Base-by-base conservation (phyloP, 2,888 invertebrate species). In the Megalurothrips usitatus region DNA sequence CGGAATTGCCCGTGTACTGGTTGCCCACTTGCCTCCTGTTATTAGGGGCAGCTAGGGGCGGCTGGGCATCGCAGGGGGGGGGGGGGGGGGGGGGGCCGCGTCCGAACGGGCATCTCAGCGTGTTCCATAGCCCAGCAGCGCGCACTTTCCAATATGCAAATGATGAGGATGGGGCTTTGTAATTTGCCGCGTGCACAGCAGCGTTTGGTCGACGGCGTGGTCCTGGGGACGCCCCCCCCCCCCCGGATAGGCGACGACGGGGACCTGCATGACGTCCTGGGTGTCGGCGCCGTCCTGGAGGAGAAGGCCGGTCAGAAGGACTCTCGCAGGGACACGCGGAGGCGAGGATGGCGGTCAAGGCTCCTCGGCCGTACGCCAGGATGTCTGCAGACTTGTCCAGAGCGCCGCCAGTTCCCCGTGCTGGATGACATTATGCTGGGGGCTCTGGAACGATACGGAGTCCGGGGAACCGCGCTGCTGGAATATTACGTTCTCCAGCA, bases 81-180 rank as follows among this genome's bases (percentile, higher is more conserved):
- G 17, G 3, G 52, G 14, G n/a, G n/a, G n/a, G n/a, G n/a, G n/a
- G n/a, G n/a, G n/a, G 34, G 34, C 34, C 6, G 19, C 58, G 58
- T 19, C 58, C 58, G 19, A 19, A 58, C 58, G 6, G 58, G 58
- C 17, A 43, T 43, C 34, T 19, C 58, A 58, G 58, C 58, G 58
- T n/a, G n/a, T 58, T 58, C 19, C 58, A 58, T 14, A 58, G 58
- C 19, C 58, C 14, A 58, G 58, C 58, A n/a, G n/a, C n/a, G n/a
- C n/a, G n/a, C 58, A 58, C 58, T 58, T 58, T 58, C 58, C 58
- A 58, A 58, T 58, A 58, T 58, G 58, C 58, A 58, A 58, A 58
- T 58, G 58, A n/a, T 17, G 58, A 17, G 19, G 19, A 17, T 58
- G 34, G 34, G 34, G 34, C 58, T 19, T 52, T 58, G 58, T 58